Evolutionary conservation across 1,140 invertebrate genomes (phyloP).

Genomic region (Euglossa dilemma): DNA sequence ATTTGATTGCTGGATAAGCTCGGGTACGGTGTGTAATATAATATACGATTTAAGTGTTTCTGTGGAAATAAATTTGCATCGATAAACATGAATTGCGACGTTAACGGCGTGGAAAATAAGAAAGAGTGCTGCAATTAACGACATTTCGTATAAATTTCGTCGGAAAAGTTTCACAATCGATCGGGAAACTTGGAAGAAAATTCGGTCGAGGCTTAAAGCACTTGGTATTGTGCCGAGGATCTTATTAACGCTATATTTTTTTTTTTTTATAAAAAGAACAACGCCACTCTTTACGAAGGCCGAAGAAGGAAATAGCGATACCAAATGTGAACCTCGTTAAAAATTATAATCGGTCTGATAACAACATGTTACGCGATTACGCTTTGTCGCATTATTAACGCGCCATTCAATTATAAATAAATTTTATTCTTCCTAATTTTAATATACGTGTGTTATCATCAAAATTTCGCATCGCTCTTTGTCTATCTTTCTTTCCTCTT

Average conservation of each 20-base stretch:
- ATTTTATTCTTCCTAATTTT: not conserved
- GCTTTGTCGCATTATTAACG: slow-evolving; percentile 17
- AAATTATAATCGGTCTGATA: slow-evolving; percentile 5
- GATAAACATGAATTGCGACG: not conserved
- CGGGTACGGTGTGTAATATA: not conserved
- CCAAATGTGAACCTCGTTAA: not conserved
- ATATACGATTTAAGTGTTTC: not conserved
- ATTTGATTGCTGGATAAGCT: not conserved
- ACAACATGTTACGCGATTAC: not conserved
- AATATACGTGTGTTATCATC: no score
- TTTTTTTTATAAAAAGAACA: slow-evolving; percentile 15
- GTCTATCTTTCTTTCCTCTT: not conserved
- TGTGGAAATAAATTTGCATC: not conserved
- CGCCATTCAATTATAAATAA: not conserved
- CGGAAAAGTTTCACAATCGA: slow-evolving; percentile 42
- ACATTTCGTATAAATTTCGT: not conserved
- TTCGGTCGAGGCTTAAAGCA: slow-evolving; percentile 12
- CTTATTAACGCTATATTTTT: slow-evolving; percentile 36
- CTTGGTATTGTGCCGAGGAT: not conserved
- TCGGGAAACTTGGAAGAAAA: not conserved
- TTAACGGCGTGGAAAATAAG: not conserved
- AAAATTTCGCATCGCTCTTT: not conserved
- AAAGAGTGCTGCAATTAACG: not conserved
- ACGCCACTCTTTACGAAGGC: slow-evolving; percentile 4
- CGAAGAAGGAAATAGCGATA: slow-evolving; percentile 27